Percentiles rank a stretch among this genome's conserved stretches.
These are phyloP conservation scores for Chloroclystis v-ata DNA, from an alignment of 2,888 invertebrate species.

Conservation along the genomic window DNA sequence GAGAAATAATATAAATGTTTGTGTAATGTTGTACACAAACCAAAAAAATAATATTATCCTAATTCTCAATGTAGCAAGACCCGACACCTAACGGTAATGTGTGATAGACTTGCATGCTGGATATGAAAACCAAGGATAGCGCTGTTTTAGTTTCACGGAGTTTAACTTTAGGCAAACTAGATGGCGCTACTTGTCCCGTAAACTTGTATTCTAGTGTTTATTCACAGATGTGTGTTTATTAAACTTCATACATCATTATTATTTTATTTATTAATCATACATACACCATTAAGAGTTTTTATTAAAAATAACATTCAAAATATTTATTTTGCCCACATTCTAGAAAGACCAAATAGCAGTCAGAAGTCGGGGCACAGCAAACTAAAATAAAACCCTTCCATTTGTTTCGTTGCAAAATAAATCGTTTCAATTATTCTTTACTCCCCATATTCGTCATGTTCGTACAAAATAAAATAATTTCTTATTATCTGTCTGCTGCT, in stretches of 20 bases:
- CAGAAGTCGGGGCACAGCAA: too few species aligned
- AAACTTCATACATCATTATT: too few species aligned
- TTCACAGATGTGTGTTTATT: neutral
- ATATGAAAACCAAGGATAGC: neutral
- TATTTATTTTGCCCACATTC: too few species aligned
- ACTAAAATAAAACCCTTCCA: neutral
- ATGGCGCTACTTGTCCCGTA: conserved; percentile 16
- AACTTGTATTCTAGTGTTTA: neutral
- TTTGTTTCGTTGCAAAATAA: neutral
- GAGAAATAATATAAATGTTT: too few species aligned
- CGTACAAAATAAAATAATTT: too few species aligned
- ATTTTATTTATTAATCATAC: too few species aligned
- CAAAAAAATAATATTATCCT: neutral
- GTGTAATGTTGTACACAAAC: neutral
- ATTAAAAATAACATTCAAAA: too few species aligned
- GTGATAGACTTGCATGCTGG: too few species aligned
- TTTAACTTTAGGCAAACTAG: conserved; percentile 1
- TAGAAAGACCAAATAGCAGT: too few species aligned
- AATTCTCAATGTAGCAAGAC: neutral
- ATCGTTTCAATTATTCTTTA: neutral
- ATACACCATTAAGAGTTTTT: too few species aligned
- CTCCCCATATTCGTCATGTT: too few species aligned
- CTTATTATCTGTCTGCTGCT: neutral
- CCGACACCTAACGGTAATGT: too few species aligned
- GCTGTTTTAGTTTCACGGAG: neutral